These are phyloP conservation scores for Euura saliciscinereae DNA, from an alignment of 1,140 invertebrate species.

Conservation along the genomic window DNA sequence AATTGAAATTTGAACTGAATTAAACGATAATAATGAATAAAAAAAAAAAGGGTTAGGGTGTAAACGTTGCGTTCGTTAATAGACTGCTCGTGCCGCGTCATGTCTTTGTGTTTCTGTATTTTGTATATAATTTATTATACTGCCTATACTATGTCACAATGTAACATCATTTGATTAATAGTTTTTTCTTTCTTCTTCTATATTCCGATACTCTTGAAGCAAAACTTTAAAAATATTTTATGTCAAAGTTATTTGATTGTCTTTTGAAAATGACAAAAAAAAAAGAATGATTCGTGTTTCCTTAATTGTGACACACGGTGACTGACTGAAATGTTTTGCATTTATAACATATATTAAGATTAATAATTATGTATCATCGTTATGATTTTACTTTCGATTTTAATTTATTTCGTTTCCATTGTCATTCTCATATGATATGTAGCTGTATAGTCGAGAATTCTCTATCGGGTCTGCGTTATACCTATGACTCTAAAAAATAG, in stretches of 20 bases:
- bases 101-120: not conserved
- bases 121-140: constrained; percentile 3
- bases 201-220: not conserved
- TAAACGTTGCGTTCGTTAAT: not conserved
- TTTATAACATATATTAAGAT: constrained; percentile 5
- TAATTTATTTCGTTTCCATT: no score
- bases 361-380: not conserved
- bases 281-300: constrained; percentile 8
- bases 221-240: not conserved
- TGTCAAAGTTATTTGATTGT: not conserved
- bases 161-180: not conserved
- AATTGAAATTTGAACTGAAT: no score
- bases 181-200: no score
- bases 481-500: no score
- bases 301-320: not conserved
- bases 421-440: no score
- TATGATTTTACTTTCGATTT: not conserved
- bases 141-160: not conserved
- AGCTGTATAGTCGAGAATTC: no score
- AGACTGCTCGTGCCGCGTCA: constrained; percentile 1
- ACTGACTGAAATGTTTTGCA: not conserved
- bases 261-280: no score
- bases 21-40: not conserved
- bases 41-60: not conserved
- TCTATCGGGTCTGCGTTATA: no score